These are phyloP conservation scores for Gnathonemus echidnorhynchus DNA, from an alignment of 2,113 vertebrate genomes.

Conservation along the genomic window DNA sequence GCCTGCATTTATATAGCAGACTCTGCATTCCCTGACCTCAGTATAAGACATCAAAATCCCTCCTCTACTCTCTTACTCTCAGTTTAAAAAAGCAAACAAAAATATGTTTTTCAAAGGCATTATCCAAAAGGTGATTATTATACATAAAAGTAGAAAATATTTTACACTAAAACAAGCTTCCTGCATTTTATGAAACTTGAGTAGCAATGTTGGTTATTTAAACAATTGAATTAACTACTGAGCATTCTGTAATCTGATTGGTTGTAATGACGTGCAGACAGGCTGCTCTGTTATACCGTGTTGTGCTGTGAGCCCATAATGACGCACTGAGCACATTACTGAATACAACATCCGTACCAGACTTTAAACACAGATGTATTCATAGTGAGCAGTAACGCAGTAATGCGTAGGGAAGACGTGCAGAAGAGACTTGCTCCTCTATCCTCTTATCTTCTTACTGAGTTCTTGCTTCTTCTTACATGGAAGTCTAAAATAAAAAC, in stretches of 20 bases:
- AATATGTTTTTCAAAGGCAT: neutral
- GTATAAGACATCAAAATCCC: neutral
- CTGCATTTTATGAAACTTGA: neutral
- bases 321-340: neutral
- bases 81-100: neutral
- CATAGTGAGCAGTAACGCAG: neutral
- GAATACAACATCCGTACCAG: neutral
- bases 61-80: neutral
- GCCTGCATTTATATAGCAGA: neutral
- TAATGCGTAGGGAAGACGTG: neutral
- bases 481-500: neutral
- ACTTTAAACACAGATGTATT: neutral
- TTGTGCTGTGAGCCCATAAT: neutral
- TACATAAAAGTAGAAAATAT: neutral
- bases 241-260: conserved; percentile 1
- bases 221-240: neutral
- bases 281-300: neutral
- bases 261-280: neutral
- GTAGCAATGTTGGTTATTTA: neutral
- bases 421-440: neutral
- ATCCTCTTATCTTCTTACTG: neutral
- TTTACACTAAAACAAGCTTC: neutral
- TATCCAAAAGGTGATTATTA: neutral
- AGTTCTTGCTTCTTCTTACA: neutral
- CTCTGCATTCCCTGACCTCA: neutral